Evolutionary conservation across 2,113 vertebrate genomes (phyloP).

Genomic region (Prunella fulvescens): DNA sequence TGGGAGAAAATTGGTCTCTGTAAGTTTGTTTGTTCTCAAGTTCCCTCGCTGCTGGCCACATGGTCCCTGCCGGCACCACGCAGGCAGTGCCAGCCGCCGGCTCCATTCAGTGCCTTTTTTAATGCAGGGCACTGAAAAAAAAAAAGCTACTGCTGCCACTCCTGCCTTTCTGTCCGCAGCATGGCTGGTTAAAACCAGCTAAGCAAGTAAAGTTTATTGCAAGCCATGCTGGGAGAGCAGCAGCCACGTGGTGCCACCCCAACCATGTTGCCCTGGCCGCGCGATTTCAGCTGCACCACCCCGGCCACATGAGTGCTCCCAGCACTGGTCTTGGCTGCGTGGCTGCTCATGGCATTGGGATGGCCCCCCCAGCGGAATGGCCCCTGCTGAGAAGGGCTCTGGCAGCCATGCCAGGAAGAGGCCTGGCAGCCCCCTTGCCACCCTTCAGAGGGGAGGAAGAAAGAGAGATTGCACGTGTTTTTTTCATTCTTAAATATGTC

Average conservation of each 20-base stretch:
- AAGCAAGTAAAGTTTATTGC: not conserved
- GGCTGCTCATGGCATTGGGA: not conserved
- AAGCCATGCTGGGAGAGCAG: not conserved
- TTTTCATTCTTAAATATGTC: not conserved
- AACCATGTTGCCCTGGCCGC: not conserved
- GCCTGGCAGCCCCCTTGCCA: not conserved
- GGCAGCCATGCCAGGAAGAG: not conserved
- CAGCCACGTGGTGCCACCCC: rapidly evolving
- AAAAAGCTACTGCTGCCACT: not conserved
- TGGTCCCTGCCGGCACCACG: not conserved
- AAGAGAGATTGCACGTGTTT: not conserved
- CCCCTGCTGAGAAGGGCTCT: not conserved
- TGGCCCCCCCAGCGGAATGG: not conserved
- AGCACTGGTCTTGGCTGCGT: rapidly evolving
- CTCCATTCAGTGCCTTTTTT: not conserved
- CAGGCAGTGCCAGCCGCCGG: rapidly evolving
- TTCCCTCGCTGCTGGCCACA: not conserved
- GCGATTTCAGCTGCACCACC: rapidly evolving
- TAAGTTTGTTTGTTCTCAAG: not conserved
- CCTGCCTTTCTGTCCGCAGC: not conserved
- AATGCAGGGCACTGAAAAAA: not conserved
- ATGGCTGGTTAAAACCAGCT: not conserved
- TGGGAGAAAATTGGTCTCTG: not conserved
- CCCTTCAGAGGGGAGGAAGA: not conserved
- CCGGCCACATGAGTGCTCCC: not conserved